phyloP scores from a whole-genome alignment of 1,140 invertebrate species.

The Zaprionus ghesquierei region DNA sequence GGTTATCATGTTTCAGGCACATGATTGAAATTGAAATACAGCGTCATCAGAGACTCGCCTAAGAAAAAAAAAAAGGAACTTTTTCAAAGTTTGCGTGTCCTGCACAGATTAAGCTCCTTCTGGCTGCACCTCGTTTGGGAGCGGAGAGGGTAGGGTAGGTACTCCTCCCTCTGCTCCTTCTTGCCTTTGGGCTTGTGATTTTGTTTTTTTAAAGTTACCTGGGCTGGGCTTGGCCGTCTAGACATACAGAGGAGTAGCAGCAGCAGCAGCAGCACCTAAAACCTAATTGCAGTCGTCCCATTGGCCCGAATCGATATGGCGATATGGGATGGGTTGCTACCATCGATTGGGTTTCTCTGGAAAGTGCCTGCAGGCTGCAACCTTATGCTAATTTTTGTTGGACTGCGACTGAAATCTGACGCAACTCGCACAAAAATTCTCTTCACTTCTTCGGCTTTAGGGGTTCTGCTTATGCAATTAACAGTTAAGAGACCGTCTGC shows the following conservation, averaged over 20 bases:
- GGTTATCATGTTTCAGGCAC: constrained; percentile 77
- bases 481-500: constrained; percentile 35
- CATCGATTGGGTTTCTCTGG: constrained; percentile 44
- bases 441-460: background rate
- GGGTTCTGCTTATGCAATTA: constrained; percentile 40
- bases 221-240: constrained; percentile 53
- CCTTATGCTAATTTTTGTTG: constrained; percentile 73
- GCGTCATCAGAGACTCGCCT: constrained; percentile 44
- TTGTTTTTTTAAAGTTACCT: background rate
- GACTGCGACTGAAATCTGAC: constrained; percentile 44
- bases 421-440: constrained; percentile 1
- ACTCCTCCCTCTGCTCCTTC: background rate
- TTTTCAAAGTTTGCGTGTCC: constrained; percentile 66
- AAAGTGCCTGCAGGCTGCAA: constrained; percentile 52
- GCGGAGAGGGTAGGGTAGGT: background rate
- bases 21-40: constrained; percentile 69
- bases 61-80: background rate
- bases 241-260: constrained; percentile 27
- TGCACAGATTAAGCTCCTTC: constrained; percentile 60
- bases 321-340: too few species aligned
- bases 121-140: constrained; percentile 3
- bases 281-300: constrained; percentile 68
- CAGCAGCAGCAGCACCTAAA: constrained; percentile 12
- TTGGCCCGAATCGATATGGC: constrained; percentile 39
- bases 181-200: background rate